Base-by-base conservation (phyloP, 2,888 invertebrate species). In the Catonia carolina region DNA sequence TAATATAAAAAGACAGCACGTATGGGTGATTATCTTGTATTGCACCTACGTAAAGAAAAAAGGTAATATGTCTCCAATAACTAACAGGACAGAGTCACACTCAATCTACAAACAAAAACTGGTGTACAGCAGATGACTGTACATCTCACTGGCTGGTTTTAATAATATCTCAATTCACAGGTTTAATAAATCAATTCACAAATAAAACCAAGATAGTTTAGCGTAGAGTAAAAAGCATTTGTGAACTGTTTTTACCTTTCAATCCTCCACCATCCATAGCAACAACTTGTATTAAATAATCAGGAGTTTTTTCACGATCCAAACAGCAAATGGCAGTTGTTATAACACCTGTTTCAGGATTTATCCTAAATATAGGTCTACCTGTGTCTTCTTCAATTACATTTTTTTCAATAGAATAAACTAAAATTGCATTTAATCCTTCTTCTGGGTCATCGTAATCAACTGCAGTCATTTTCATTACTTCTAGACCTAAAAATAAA, bases 381-480 rank as follows among this genome's bases (percentile, higher is more conserved):
- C 93, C 94, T 5, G 92, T 91, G 74, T 94, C 94, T 74, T 95
- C 95, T 74, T 95, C 95, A 63, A 94, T 93, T 17, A 94, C 94
- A 72, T 94, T 94, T 77, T 94, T 94, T 73, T 94, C 93, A 64
- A 94, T 94, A 20, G 92, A 92, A 73, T 98, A 98, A 62, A 91
- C 86, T 53, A 98, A 76, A 61, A 89, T 87, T 1, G 97, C 97
- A 73, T 98, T 97, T 56, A 90, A 88, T 56, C 94, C 93, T 77
- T 96, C 95, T 59, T 86, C 88, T 3, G 94, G 94, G 70, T 94
- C 94, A 71, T 98, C 97, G 71, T 93, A 93, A 75, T 98, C 97
- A 39, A 92, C 89, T 4, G 96, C 96, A 12, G 93, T 93, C 89
- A 96, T 96, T 48, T 94, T 95, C 94, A 96, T 94, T 56, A 97